Evolutionary conservation across 2,113 vertebrate genomes (phyloP).

Genomic region (Poecilia latipinna): DNA sequence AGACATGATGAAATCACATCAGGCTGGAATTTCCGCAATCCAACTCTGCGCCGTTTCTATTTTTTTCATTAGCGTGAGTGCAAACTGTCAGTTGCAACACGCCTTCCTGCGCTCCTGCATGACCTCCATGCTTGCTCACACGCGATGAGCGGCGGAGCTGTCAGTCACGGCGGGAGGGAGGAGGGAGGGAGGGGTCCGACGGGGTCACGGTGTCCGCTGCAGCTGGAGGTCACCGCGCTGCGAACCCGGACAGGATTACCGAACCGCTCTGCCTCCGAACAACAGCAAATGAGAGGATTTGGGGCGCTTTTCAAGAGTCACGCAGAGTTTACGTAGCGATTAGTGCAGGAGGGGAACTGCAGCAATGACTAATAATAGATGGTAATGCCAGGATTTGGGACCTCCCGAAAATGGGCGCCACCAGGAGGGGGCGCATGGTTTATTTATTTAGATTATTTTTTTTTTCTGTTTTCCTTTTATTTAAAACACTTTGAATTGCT

Average conservation of each 20-base stretch:
- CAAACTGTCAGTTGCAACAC: conserved; percentile 58
- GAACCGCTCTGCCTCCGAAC: conserved; percentile 5
- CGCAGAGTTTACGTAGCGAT: background rate
- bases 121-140: conserved; percentile 67
- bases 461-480: too few relatives aligned
- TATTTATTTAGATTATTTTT: too few relatives aligned
- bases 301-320: conserved; percentile 2
- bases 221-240: conserved; percentile 21
- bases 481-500: too few relatives aligned
- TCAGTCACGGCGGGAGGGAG: conserved; percentile 55
- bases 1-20: conserved; percentile 36
- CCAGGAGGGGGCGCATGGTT: too few relatives aligned
- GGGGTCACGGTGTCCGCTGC: conserved; percentile 8
- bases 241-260: conserved; percentile 29
- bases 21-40: conserved; percentile 14
- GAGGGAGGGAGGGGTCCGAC: conserved; percentile 21
- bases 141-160: conserved; percentile 67
- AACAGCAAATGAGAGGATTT: conserved; percentile 22
- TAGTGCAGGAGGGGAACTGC: background rate
- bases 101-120: conserved; percentile 59
- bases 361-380: background rate
- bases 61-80: conserved; percentile 14
- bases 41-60: conserved; percentile 27
- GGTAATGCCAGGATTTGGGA: background rate
- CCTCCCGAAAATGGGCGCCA: too few relatives aligned